These are phyloP conservation scores for Phortica variegata DNA, from an alignment of 1,140 invertebrate species.

Conservation along the genomic window DNA sequence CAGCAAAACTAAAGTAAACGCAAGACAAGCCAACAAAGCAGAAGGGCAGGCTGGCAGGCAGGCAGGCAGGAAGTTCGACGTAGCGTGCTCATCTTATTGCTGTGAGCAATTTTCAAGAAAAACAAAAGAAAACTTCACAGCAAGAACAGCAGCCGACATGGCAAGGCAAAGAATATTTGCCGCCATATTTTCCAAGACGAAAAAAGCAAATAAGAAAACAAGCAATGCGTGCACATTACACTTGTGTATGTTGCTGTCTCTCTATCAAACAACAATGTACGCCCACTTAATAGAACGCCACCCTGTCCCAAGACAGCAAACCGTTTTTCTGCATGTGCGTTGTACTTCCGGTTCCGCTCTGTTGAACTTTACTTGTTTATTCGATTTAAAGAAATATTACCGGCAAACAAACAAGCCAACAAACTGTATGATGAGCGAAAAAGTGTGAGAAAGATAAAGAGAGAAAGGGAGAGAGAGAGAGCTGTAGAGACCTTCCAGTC, in stretches of 20 bases:
- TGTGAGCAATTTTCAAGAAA: slow-evolving; percentile 51
- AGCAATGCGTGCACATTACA: slow-evolving; percentile 1
- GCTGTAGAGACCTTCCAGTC: slow-evolving; percentile 24
- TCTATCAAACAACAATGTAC: too few relatives aligned
- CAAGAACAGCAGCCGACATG: neutral
- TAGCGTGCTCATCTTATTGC: slow-evolving; percentile 44
- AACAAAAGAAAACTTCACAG: slow-evolving; percentile 22
- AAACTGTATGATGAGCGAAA: slow-evolving; percentile 35
- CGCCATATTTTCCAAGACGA: slow-evolving; percentile 37
- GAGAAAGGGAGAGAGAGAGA: slow-evolving; percentile 12
- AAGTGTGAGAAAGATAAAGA: slow-evolving; percentile 17
- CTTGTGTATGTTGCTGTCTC: slow-evolving; percentile 17
- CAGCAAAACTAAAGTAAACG: slow-evolving; percentile 13
- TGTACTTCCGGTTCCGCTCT: slow-evolving; percentile 53
- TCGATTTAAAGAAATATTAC: slow-evolving; percentile 54
- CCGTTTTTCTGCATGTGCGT: slow-evolving; percentile 46
- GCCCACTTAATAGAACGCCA: too few relatives aligned
- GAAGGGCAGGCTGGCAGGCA: slow-evolving; percentile 28
- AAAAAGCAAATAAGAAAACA: slow-evolving; percentile 4
- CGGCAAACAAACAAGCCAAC: slow-evolving; percentile 52
- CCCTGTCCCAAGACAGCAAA: too few relatives aligned
- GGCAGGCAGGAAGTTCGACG: slow-evolving; percentile 24
- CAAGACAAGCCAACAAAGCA: slow-evolving; percentile 1
- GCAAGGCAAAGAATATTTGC: slow-evolving; percentile 41
- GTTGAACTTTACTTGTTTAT: slow-evolving; percentile 53